Conservation (phyloP, 2,113 vertebrate genomes). For the Illadopsis cleaveri region DNA sequence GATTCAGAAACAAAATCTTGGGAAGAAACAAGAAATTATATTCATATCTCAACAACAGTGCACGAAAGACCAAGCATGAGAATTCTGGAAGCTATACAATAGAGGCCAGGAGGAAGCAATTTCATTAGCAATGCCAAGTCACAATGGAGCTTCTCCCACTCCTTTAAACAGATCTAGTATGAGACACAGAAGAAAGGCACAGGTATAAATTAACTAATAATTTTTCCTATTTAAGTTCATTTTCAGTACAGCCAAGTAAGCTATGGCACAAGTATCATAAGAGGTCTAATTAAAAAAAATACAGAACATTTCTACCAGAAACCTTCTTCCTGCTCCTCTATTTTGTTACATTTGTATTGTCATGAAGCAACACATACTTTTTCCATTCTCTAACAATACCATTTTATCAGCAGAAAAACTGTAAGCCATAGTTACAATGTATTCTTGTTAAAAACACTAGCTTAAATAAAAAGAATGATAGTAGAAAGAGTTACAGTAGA, state of each 20-base stretch:
- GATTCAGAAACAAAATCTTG: constrained; percentile 10
- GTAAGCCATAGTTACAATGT: background rate
- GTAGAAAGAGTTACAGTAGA: background rate
- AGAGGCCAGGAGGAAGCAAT: constrained; percentile 26
- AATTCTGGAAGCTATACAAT: background rate
- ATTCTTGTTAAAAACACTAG: background rate
- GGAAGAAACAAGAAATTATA: background rate
- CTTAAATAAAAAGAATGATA: background rate
- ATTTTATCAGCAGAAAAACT: constrained; percentile 8
- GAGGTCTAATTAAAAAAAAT: background rate
- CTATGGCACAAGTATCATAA: background rate
- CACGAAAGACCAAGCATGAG: background rate
- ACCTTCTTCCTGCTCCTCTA: background rate
- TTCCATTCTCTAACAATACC: background rate
- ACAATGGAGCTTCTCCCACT: background rate
- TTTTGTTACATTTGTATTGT: background rate
- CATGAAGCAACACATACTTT: background rate
- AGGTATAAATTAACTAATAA: background rate
- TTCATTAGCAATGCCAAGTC: background rate
- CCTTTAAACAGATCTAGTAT: background rate
- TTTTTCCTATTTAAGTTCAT: background rate
- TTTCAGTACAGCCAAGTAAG: background rate
- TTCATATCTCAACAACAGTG: background rate
- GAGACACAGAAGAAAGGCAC: background rate
- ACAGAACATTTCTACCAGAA: background rate